Evolutionary conservation across 2,888 invertebrate genomes (phyloP).

Genomic region (Galeruca laticollis): DNA sequence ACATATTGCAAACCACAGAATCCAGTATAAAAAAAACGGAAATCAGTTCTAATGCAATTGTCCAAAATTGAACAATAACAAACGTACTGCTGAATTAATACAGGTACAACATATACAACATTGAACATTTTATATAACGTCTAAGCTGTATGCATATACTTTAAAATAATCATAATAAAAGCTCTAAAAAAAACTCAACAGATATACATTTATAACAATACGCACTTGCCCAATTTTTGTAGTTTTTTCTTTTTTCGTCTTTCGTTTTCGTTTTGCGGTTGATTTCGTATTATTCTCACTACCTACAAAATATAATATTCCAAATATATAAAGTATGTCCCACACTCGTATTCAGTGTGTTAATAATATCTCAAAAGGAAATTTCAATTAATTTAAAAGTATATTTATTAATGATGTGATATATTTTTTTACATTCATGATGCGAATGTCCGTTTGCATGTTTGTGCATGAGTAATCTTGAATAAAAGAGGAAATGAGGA

Average conservation of each 20-base stretch:
- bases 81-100: slow-evolving; percentile 30
- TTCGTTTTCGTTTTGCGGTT: slow-evolving; percentile 77
- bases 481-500: no score
- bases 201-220: slow-evolving; percentile 48
- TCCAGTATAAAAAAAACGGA: no score
- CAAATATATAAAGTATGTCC: not conserved
- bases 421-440: no score
- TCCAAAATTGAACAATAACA: not conserved
- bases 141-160: slow-evolving; percentile 51
- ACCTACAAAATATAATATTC: slow-evolving; percentile 67
- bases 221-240: slow-evolving; percentile 59
- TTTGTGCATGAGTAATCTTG: no score
- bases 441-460: no score
- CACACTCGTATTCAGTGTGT: no score
- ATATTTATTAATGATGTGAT: no score
- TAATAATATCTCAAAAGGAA: no score
- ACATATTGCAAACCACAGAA: not conserved
- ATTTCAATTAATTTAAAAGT: no score
- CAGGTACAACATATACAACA: slow-evolving; percentile 48
- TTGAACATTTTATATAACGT: slow-evolving; percentile 52
- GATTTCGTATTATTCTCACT: slow-evolving; percentile 82
- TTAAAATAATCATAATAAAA: slow-evolving; percentile 47
- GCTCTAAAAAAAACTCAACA: slow-evolving; percentile 41
- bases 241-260: slow-evolving; percentile 74
- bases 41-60: no score